Base-by-base conservation (phyloP, 2,113 vertebrate genomes). In the Leptosomus discolor region DNA sequence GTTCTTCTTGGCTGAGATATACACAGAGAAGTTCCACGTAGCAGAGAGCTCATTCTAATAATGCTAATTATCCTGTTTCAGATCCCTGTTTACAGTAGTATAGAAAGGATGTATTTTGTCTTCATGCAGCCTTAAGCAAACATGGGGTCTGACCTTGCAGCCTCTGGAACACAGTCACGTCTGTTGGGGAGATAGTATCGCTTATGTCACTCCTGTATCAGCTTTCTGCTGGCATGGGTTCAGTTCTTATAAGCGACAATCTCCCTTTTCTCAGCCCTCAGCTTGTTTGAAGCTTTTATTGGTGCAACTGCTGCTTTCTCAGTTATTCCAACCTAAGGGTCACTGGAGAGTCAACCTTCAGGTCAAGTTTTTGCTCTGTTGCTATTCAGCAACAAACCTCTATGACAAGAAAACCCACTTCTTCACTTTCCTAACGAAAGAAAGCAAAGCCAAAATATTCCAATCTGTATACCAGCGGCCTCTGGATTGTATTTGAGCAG, bases 51-150 rank as follows among this genome's bases (percentile, higher is more conserved):
- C 48, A 30, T 77, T 71, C 57, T 58, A 81, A 58, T 75, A 65
- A 64, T 34, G n/a, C n/a, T 94, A 91, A 92, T 87, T 68, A 92
- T 48, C 64, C 53, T 84, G 30, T 65, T 83, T 77, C 30, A 4
- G 57, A 91, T 87, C 69, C 79, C 21, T 91, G 79, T 95, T 94
- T 94, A 85, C 86, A 88, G 84, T 85, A 79, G 32, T 64, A 65
- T 34, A 76, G 51, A 95, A 92, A 87, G 77, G 77, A 94, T 71
- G 45, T 91, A 56, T 94, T 97, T 95, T 94, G 32, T 64, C 74
- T 94, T 84, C 92, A 65, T 2, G 65, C 85, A 80, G 86, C 83
- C 84, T 92, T 95, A 97, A 95, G 77, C 84, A 96, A 97, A 96
- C 77, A 45, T 13, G 0, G 5, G 41, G 50, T 86, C 69, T 94